Conservation (phyloP, 2,888 invertebrate genomes). For the Iselma pallidipennis region DNA sequence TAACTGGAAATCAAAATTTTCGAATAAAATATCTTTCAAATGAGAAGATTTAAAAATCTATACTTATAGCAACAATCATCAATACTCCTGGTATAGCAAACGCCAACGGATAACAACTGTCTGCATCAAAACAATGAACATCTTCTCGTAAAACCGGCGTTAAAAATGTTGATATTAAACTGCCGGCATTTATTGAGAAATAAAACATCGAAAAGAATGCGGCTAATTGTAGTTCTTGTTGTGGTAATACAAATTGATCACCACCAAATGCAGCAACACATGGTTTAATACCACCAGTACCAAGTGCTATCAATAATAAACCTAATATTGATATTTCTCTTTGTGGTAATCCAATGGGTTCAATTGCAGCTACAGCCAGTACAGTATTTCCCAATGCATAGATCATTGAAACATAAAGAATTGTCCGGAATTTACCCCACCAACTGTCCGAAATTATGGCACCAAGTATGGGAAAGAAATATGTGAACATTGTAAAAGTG, state of each 20-base stretch:
- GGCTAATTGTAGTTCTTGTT: constrained; percentile 77
- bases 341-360: constrained; percentile 63
- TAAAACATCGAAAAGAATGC: constrained; percentile 94
- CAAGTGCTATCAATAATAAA: constrained; percentile 77
- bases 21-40: not conserved
- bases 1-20: too few relatives aligned
- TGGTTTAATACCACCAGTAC: constrained; percentile 95
- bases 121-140: constrained; percentile 75
- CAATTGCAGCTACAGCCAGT: constrained; percentile 71
- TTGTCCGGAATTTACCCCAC: constrained; percentile 89
- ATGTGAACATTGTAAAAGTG: constrained; percentile 85
- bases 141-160: constrained; percentile 86
- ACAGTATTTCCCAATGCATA: constrained; percentile 84
- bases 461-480: constrained; percentile 86
- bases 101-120: constrained; percentile 80
- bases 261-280: constrained; percentile 96
- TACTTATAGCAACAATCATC: constrained; percentile 82
- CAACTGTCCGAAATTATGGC: constrained; percentile 93
- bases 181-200: constrained; percentile 91
- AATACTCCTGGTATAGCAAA: constrained; percentile 88
- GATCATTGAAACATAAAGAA: constrained; percentile 84
- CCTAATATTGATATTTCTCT: constrained; percentile 60
- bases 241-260: constrained; percentile 84
- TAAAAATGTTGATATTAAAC: constrained; percentile 82
- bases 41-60: constrained; percentile 45